phyloP scores from a whole-genome alignment of 2,888 invertebrate genomes.

The Melinaea marsaeus region DNA sequence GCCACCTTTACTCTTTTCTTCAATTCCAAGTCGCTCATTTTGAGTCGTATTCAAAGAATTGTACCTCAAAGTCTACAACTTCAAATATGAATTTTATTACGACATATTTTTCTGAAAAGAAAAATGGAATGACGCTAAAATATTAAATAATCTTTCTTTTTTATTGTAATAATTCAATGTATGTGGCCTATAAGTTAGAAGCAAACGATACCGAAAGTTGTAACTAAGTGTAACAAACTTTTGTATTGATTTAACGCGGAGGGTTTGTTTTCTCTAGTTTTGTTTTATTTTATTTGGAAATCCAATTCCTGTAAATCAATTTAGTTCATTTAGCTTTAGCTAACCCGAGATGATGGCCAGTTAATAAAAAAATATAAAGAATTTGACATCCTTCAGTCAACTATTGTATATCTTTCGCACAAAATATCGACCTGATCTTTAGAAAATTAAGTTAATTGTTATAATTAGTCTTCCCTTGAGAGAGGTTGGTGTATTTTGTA shows the following conservation, averaged over 20 bases:
- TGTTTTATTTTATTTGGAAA: too few species aligned
- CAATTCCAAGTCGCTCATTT: conserved; percentile 35
- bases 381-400: not conserved
- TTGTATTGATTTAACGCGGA: not conserved
- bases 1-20: conserved; percentile 54
- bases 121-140: conserved; percentile 34
- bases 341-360: not conserved
- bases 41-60: not conserved
- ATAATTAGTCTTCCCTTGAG: too few species aligned
- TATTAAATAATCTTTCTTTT: conserved; percentile 1
- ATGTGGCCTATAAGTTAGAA: conserved; percentile 1
- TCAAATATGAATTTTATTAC: conserved; percentile 11
- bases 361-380: not conserved
- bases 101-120: conserved; percentile 32
- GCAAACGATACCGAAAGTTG: not conserved
- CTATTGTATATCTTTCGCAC: too few species aligned
- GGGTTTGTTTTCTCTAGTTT: not conserved
- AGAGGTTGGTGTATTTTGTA: too few species aligned
- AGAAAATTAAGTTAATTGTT: too few species aligned
- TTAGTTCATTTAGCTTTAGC: too few species aligned
- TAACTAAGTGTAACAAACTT: conserved; percentile 16
- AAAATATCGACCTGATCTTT: too few species aligned
- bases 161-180: not conserved
- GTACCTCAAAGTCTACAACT: conserved; percentile 7
- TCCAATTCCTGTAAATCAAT: too few species aligned